Conservation (phyloP, 1,140 invertebrate species). For the Drosophila nannoptera region DNA sequence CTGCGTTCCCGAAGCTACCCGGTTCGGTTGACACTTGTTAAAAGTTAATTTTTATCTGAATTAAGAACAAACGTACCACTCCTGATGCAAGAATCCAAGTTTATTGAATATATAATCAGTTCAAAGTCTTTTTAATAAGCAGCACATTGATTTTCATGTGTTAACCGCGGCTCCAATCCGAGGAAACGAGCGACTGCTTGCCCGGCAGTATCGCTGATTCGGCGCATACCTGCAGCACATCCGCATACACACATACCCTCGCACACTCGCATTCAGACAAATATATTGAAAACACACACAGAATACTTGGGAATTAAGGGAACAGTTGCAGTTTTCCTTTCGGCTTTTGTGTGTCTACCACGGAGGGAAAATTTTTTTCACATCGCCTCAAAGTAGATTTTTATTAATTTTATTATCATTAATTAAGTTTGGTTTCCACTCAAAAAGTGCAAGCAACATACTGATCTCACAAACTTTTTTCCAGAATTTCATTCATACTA, state of each 20-base stretch:
- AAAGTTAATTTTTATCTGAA: neutral
- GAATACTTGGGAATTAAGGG: neutral
- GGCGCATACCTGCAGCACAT: constrained; percentile 41
- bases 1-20: constrained; percentile 15
- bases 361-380: constrained; percentile 51
- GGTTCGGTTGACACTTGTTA: neutral
- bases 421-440: constrained; percentile 11
- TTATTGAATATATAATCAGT: too few relatives aligned
- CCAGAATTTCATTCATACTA: neutral
- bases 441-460: too few relatives aligned
- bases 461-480: neutral
- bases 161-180: neutral
- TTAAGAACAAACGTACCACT: neutral
- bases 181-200: neutral
- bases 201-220: constrained; percentile 38
- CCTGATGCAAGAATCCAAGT: too few relatives aligned
- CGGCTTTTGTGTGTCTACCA: constrained; percentile 64
- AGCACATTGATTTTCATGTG: neutral
- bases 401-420: neutral
- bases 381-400: neutral
- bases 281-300: neutral
- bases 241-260: neutral
- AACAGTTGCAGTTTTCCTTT: constrained; percentile 37
- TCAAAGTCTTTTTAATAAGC: too few relatives aligned
- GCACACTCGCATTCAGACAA: constrained; percentile 1